These are phyloP conservation scores for Synanthedon andrenaeformis DNA, from an alignment of 2,888 invertebrate genomes.

Conservation along the genomic window DNA sequence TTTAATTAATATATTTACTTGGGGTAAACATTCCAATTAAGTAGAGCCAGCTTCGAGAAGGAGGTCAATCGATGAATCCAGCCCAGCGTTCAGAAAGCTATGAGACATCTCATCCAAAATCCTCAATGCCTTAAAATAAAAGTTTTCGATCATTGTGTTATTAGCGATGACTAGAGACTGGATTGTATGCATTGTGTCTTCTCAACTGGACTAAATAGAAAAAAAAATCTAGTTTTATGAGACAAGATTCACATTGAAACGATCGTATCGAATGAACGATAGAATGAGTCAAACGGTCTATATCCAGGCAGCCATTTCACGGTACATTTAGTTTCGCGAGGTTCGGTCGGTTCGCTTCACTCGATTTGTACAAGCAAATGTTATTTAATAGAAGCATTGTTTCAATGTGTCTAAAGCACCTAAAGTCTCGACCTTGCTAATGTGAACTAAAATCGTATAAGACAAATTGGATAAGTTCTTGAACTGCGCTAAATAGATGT, in stretches of 20 bases:
- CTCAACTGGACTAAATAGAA: too few species aligned
- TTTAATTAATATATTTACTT: too few species aligned
- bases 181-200: too few species aligned
- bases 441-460: not conserved
- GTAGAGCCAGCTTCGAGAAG: too few species aligned
- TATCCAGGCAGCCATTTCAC: slow-evolving; percentile 34
- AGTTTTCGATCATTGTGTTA: too few species aligned
- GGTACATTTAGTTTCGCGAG: slow-evolving; percentile 20
- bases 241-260: not conserved
- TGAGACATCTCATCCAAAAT: too few species aligned
- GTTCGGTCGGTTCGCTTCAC: slow-evolving; percentile 12
- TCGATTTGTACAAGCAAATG: slow-evolving; percentile 34
- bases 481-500: not conserved
- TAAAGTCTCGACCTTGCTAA: not conserved
- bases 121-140: too few species aligned
- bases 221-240: too few species aligned
- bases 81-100: too few species aligned
- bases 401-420: slow-evolving; percentile 1
- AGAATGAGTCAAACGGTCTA: slow-evolving; percentile 32
- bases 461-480: not conserved
- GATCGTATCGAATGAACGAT: slow-evolving; percentile 5
- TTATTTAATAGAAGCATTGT: slow-evolving; percentile 10
- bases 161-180: too few species aligned
- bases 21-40: too few species aligned
- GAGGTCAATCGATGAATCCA: too few species aligned